phyloP scores from a whole-genome alignment of 2,797 vertebrate species.

The Bufotes viridis region DNA sequence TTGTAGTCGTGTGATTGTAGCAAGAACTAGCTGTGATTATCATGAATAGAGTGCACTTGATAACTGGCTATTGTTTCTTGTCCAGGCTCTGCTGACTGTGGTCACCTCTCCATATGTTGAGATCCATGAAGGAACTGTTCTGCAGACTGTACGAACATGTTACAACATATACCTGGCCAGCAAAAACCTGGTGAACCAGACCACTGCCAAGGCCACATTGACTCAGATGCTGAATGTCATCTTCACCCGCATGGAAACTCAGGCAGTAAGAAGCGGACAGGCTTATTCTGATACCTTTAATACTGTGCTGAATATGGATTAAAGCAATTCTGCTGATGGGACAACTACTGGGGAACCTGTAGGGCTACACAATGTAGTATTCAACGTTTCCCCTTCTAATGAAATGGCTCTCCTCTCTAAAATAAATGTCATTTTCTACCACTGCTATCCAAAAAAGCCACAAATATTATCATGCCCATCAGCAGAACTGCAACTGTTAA shows the following conservation, averaged over 20 bases:
- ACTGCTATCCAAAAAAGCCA: too few species aligned
- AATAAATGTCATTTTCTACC: too few species aligned
- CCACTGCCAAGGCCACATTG: slow-evolving; percentile 96
- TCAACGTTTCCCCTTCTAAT: too few species aligned
- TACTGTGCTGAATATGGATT: too few species aligned
- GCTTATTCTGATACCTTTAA: too few species aligned
- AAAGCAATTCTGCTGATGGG: too few species aligned
- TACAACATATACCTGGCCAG: slow-evolving; percentile 99
- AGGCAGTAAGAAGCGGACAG: slow-evolving; percentile 78
- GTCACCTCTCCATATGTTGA: slow-evolving; percentile 96
- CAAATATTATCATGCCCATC: too few species aligned
- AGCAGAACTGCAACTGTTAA: too few species aligned
- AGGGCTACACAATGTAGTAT: too few species aligned
- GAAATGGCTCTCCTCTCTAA: too few species aligned
- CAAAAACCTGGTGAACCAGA: slow-evolving; percentile 99
- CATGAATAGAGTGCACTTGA: neutral
- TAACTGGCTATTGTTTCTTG: neutral
- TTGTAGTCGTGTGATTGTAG: neutral
- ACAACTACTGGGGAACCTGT: too few species aligned
- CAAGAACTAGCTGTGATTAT: too few species aligned
- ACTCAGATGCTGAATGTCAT: slow-evolving; percentile 99
- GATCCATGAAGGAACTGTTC: slow-evolving; percentile 95
- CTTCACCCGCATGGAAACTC: slow-evolving; percentile 96
- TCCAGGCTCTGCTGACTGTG: slow-evolving; percentile 90
- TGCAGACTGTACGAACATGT: slow-evolving; percentile 95